Evolutionary conservation across 2,797 vertebrate genomes (phyloP).

Genomic region (Zonotrichia albicollis): DNA sequence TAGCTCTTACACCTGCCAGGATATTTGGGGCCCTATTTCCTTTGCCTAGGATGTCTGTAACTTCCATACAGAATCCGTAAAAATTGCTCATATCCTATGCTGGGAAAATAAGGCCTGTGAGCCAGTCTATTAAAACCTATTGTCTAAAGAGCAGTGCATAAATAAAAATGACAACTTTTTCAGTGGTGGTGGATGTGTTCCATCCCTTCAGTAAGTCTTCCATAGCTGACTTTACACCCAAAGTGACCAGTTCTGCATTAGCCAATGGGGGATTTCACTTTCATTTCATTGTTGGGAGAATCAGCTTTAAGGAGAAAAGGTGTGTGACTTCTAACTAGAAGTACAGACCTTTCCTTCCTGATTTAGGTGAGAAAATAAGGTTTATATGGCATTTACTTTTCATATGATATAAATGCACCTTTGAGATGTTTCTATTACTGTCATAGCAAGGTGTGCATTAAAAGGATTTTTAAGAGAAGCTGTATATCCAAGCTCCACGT

Average conservation of each 20-base stretch:
- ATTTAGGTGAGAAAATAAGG: not conserved
- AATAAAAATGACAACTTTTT: not conserved
- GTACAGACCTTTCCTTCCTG: not conserved
- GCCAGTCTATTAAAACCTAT: not conserved
- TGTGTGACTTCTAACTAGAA: not conserved
- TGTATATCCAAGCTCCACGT: not conserved
- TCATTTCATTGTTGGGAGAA: not conserved
- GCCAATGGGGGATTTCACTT: not conserved
- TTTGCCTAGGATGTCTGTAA: conserved; percentile 21
- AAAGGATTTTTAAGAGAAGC: not conserved
- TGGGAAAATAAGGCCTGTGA: not conserved
- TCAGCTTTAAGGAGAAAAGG: not conserved
- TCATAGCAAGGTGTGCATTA: not conserved
- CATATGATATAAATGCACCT: not conserved
- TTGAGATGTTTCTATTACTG: not conserved
- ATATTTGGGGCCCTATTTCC: not conserved
- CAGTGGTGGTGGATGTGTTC: not conserved
- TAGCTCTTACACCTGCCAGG: conserved; percentile 6
- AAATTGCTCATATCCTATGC: conserved; percentile 33
- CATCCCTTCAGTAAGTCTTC: not conserved
- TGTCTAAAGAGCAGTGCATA: not conserved
- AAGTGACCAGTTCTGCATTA: not conserved
- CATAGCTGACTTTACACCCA: not conserved
- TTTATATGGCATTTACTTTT: not conserved
- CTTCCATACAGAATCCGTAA: conserved; percentile 15